A percentile compares a stretch with the other conserved stretches of the same genome.
These are phyloP conservation scores for Coptotermes formosanus DNA, from an alignment of 1,140 invertebrate genomes.

Conservation along the genomic window DNA sequence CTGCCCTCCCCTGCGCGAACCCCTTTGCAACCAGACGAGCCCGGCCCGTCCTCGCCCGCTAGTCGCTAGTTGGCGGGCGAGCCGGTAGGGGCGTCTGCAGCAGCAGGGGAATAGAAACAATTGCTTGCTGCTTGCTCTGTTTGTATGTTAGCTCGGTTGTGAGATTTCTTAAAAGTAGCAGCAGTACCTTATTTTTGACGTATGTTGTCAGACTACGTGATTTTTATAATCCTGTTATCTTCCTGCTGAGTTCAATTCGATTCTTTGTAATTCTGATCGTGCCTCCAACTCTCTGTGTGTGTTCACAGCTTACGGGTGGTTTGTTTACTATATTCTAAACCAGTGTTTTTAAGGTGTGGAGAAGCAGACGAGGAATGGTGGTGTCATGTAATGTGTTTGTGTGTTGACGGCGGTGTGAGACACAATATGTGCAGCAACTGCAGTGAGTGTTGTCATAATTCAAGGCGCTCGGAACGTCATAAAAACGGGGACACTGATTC, in stretches of 20 bases:
- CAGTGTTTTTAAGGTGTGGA: not conserved
- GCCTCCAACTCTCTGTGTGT: not conserved
- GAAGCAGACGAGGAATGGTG: not conserved
- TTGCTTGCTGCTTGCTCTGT: not conserved
- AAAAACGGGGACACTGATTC: constrained; percentile 25
- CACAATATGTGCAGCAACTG: constrained; percentile 25
- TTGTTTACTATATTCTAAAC: not conserved
- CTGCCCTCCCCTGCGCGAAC: not conserved
- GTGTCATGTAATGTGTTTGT: not conserved
- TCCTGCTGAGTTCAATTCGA: too few relatives aligned
- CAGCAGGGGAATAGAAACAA: not conserved
- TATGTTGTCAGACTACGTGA: too few relatives aligned
- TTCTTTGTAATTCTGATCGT: too few relatives aligned
- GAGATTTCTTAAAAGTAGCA: too few relatives aligned
- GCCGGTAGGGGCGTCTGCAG: constrained; percentile 19
- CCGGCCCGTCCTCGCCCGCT: constrained; percentile 5
- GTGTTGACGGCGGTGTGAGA: not conserved
- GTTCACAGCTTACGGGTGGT: not conserved
- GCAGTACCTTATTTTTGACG: too few relatives aligned
- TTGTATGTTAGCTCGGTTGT: not conserved
- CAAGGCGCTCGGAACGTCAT: not conserved
- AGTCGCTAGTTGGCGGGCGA: constrained; percentile 21
- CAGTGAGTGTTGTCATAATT: constrained; percentile 27
- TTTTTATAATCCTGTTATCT: too few relatives aligned
- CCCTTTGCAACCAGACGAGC: not conserved